Evolutionary conservation across 30 jellyfish, hydroid and myxozoan genomes (phyloP), one percentile per base, ranked within the genome.

Genomic region (Hydractinia echinata): DNA sequence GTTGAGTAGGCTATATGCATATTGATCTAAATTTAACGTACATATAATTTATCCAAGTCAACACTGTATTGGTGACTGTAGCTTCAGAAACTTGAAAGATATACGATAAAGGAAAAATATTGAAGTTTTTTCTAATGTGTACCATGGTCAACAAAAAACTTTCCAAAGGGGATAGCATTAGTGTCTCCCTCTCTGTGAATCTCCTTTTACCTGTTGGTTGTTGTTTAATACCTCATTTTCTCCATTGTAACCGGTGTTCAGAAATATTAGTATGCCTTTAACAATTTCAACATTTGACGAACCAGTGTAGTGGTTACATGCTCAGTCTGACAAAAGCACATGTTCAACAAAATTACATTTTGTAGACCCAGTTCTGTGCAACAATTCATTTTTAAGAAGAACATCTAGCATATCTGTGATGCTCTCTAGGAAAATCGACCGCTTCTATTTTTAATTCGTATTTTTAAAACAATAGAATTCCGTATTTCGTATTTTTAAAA

Each of bases 1-100:
- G 68, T 56, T n/a, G 68, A 56, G 68, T 56, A 56, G 68, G 68
- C 68, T n/a, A 56, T 56, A 56, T 56, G 68, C 68, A n/a, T 56
- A 56, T 56, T 56, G 68, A 56, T 56, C 68, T 9, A n/a, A 56
- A 56, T 56, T 56, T 56, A 56, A 56, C 68, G 68, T 56, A n/a
- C n/a, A 56, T 9, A 56, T 56, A 56, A 56, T 56, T 56, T 56
- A n/a, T 56, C 68, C 68, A 56, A 56, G 68, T 56, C 68, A 56
- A 56, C 68, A 56, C 68, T 56, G 68, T n/a, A 56, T 56, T 56
- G 10, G 68, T 56, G n/a, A 56, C n/a, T 56, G 68, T 56, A 56
- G 68, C 68, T n/a, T 56, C 68, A 56, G 68, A 56, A 56, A 56
- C 68, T 56, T 10, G 68, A 56, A 56, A 56, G 68, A 56, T 56